Percentiles rank a stretch among this genome's conserved stretches.
Conservation (phyloP, 2,113 vertebrate species). For the Spea bombifrons region DNA sequence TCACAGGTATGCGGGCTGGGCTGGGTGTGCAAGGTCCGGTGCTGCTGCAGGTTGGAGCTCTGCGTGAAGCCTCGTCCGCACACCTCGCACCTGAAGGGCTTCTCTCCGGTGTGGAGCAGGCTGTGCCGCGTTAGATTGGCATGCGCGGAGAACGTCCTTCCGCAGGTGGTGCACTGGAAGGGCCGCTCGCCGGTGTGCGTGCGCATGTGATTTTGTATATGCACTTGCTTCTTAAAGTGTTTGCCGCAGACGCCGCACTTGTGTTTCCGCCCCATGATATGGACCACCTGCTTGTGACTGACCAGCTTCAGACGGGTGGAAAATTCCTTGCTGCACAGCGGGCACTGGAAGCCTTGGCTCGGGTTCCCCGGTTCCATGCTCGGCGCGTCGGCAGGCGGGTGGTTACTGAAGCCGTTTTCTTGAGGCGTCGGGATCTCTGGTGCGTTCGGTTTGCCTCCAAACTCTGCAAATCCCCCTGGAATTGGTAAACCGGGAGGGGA, state of each 20-base stretch:
- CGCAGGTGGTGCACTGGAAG: slow-evolving; percentile 81
- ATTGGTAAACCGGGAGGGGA: slow-evolving; percentile 20
- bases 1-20: slow-evolving; percentile 60
- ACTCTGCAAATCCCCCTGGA: slow-evolving; percentile 50
- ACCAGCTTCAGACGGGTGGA: slow-evolving; percentile 70
- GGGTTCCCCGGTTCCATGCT: neutral
- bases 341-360: slow-evolving; percentile 66
- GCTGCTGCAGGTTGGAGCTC: slow-evolving; percentile 85
- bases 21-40: slow-evolving; percentile 72
- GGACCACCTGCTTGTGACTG: slow-evolving; percentile 71
- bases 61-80: slow-evolving; percentile 83
- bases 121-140: slow-evolving; percentile 83
- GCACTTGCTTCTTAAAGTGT: slow-evolving; percentile 83
- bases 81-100: slow-evolving; percentile 79
- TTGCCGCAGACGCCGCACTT: slow-evolving; percentile 77
- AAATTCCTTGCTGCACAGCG: slow-evolving; percentile 72
- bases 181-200: slow-evolving; percentile 86
- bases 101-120: slow-evolving; percentile 79
- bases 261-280: slow-evolving; percentile 72
- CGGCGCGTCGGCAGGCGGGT: slow-evolving; percentile 58
- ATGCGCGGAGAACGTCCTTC: slow-evolving; percentile 80
- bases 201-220: slow-evolving; percentile 81
- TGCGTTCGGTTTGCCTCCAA: slow-evolving; percentile 59
- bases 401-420: slow-evolving; percentile 68
- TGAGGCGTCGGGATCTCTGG: slow-evolving; percentile 65